Evolutionary conservation across 2,113 vertebrate genomes (phyloP), one percentile per base, ranked within the genome.

Genomic region (Scatophagus argus): DNA sequence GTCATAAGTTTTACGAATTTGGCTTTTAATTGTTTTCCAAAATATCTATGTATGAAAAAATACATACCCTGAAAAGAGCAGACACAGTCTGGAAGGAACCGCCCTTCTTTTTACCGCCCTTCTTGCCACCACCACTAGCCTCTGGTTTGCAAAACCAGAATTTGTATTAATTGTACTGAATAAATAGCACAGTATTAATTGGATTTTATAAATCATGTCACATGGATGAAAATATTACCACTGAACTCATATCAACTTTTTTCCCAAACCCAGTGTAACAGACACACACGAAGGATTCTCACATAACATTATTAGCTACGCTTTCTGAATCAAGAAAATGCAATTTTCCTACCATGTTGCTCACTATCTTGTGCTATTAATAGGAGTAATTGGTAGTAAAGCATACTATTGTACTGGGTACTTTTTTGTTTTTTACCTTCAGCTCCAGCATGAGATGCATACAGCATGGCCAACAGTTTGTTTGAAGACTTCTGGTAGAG

Each of bases 401-500:
- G 39, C 39, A 41, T 41, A 41, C 39, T 13, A 41, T 41, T 51
- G 47, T 52, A 56, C 54, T 21, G 11, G 10, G n/a, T 8, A 36
- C 27, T 19, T 8, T 43, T 13, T 21, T 1, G 29, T 25, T 36
- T 47, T 59, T 13, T 68, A 92, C 91, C 91, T 0, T 91, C 91
- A 69, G 58, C 0, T 32, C 7, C 0, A 17, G 43, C 31, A 75
- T 91, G 91, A 2, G 87, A 0, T 19, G 51, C 70, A 65, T 91
- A 92, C 11, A 91, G 65, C 3, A 77, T 3, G 0, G 2, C 0
- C n/a, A 93, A 47, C 43, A 93, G 84, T 72, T 92, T 91, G 56
- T 86, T 89, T 17, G 72, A 68, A 16, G 93, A 81, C 65, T 94
- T 94, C 68, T 93, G 90, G 72, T 93, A 94, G 3, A 94, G 91